phyloP scores from a whole-genome alignment of 2,113 vertebrate species.

The Perca flavescens region DNA sequence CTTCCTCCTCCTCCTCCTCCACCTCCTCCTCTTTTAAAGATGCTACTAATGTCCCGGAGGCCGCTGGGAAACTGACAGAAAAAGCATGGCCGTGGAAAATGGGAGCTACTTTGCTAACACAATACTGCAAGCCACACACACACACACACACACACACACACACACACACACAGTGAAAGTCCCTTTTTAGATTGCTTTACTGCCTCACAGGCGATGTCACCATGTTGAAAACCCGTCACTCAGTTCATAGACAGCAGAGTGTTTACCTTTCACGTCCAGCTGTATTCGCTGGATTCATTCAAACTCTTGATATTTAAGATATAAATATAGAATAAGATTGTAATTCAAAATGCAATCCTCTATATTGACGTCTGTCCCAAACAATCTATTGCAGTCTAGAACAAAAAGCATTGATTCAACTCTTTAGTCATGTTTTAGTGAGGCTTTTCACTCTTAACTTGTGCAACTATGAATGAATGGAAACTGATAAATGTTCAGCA shows the following conservation, averaged over 20 bases:
- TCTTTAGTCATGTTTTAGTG: too few relatives aligned
- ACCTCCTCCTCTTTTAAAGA: slow-evolving; percentile 49
- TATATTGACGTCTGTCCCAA: not conserved
- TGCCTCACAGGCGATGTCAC: slow-evolving; percentile 19
- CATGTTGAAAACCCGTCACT: slow-evolving; percentile 6
- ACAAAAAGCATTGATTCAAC: too few relatives aligned
- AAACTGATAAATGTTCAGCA: too few relatives aligned
- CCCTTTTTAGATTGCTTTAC: slow-evolving; percentile 27
- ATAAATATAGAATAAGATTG: too few relatives aligned
- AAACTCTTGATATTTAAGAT: too few relatives aligned
- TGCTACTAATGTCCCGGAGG: slow-evolving; percentile 48
- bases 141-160: slow-evolving; percentile 40
- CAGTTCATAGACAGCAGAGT: slow-evolving; percentile 26
- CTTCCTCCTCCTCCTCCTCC: not conserved
- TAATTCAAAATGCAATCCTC: too few relatives aligned
- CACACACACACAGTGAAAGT: slow-evolving; percentile 11
- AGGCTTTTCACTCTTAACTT: too few relatives aligned
- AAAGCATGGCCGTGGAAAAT: slow-evolving; percentile 55
- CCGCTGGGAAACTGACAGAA: slow-evolving; percentile 32
- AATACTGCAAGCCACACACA: slow-evolving; percentile 39
- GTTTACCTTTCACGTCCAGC: not conserved
- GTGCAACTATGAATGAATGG: too few relatives aligned
- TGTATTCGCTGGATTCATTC: not conserved
- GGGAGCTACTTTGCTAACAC: slow-evolving; percentile 58
- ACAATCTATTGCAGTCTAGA: too few relatives aligned